Conservation (phyloP, 2,113 vertebrate genomes). For the Carollia perspicillata region DNA sequence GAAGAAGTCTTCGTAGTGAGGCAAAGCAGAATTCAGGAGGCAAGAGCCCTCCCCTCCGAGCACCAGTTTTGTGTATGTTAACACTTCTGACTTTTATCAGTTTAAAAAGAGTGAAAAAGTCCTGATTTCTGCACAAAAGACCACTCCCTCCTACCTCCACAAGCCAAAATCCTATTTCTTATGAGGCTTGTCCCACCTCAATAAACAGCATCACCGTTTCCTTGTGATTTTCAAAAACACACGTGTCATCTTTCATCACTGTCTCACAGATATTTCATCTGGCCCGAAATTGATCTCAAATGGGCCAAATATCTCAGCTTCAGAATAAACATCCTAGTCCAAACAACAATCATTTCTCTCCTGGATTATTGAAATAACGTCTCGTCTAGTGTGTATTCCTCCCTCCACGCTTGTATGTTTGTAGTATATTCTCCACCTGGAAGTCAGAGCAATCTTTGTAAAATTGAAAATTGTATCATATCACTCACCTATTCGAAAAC, state of each 20-base stretch:
- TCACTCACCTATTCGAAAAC: background rate
- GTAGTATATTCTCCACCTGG: background rate
- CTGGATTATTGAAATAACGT: background rate
- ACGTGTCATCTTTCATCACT: no score
- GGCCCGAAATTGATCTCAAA: background rate
- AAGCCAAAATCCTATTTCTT: background rate
- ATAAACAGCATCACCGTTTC: background rate
- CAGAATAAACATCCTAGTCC: background rate
- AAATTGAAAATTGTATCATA: background rate
- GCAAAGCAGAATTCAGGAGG: background rate
- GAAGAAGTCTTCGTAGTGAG: background rate
- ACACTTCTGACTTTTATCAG: background rate
- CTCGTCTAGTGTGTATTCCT: background rate
- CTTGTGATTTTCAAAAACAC: background rate
- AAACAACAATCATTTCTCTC: background rate
- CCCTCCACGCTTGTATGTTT: fast-evolving
- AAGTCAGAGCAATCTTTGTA: background rate
- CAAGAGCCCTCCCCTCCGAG: background rate
- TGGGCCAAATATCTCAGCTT: background rate
- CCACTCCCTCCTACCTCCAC: background rate
- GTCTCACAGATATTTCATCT: background rate
- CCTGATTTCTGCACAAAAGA: background rate
- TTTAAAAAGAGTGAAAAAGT: background rate
- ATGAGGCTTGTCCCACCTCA: background rate
- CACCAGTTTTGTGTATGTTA: background rate